A percentile compares a stretch with the other conserved stretches of the same genome.
These are phyloP conservation scores for Archivesica marissinica DNA, from an alignment of 1,140 invertebrate species.

Conservation along the genomic window DNA sequence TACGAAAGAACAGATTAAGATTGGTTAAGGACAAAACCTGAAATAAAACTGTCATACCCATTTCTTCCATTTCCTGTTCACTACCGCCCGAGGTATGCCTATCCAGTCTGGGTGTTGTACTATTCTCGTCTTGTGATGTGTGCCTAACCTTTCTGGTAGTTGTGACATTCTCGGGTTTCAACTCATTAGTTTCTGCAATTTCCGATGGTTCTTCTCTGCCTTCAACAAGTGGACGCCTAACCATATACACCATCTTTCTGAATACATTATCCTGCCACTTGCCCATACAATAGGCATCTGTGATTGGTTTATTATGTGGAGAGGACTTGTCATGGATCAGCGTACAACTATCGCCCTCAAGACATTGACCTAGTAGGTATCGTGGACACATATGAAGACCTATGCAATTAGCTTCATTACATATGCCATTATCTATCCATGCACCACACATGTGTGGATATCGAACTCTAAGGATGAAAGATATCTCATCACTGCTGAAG, in stretches of 20 bases:
- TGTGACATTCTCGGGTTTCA: background rate
- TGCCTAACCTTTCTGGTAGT: no score
- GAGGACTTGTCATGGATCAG: slow-evolving; percentile 25
- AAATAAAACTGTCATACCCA: slow-evolving; percentile 13
- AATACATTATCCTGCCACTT: background rate
- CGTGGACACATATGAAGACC: slow-evolving; percentile 27
- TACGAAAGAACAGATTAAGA: no score
- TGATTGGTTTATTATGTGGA: slow-evolving; percentile 30
- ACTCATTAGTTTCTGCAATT: background rate
- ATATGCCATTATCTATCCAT: slow-evolving; percentile 27
- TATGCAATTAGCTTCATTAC: background rate
- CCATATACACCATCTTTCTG: slow-evolving; percentile 31
- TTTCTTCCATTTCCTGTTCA: background rate
- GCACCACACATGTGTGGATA: slow-evolving; percentile 21
- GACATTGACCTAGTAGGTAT: slow-evolving; percentile 29
- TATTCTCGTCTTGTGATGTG: background rate
- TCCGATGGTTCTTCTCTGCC: no score
- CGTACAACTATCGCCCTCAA: slow-evolving; percentile 21
- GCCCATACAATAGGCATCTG: slow-evolving; percentile 15
- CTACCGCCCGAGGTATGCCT: background rate
- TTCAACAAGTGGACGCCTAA: background rate
- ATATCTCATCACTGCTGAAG: slow-evolving; percentile 36
- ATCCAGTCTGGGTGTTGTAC: background rate
- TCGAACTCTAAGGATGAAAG: background rate
- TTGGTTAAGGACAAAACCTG: no score